These are phyloP conservation scores for Margarornis squamiger DNA, from an alignment of 2,797 vertebrate genomes.

Conservation along the genomic window DNA sequence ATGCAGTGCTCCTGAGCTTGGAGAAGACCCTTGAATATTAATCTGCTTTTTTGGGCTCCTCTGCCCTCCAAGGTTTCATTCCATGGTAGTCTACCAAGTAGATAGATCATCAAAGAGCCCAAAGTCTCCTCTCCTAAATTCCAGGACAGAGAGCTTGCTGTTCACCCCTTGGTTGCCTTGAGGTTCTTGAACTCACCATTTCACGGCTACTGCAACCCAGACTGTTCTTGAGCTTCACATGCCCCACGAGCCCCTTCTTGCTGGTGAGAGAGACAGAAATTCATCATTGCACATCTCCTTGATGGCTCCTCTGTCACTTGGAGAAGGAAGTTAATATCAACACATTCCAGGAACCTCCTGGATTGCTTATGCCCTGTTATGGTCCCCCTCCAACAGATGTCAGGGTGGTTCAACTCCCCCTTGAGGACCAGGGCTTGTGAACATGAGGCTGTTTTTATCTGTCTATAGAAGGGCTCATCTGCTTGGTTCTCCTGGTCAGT, in stretches of 20 bases:
- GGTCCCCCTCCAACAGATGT: neutral
- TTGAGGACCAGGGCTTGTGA: neutral
- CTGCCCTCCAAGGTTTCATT: neutral
- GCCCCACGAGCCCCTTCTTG: neutral
- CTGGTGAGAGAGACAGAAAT: neutral
- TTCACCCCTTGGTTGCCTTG: accelerated
- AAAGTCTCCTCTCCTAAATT: neutral
- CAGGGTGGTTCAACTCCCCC: neutral
- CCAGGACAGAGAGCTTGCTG: neutral
- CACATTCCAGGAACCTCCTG: neutral
- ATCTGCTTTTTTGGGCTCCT: neutral
- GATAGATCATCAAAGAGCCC: neutral
- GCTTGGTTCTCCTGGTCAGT: neutral
- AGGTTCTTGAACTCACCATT: neutral
- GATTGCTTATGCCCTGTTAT: accelerated
- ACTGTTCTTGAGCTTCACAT: neutral
- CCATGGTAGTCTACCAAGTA: neutral
- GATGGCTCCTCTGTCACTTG: neutral
- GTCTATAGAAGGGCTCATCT: neutral
- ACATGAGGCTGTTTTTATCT: neutral
- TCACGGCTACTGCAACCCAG: neutral
- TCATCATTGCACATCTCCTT: neutral
- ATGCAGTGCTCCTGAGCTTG: neutral
- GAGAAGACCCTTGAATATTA: neutral
- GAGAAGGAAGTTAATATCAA: neutral